Percentiles rank a stretch among this genome's conserved stretches.
Conservation (phyloP, 2,113 vertebrate species). For the Piaya cayana region DNA sequence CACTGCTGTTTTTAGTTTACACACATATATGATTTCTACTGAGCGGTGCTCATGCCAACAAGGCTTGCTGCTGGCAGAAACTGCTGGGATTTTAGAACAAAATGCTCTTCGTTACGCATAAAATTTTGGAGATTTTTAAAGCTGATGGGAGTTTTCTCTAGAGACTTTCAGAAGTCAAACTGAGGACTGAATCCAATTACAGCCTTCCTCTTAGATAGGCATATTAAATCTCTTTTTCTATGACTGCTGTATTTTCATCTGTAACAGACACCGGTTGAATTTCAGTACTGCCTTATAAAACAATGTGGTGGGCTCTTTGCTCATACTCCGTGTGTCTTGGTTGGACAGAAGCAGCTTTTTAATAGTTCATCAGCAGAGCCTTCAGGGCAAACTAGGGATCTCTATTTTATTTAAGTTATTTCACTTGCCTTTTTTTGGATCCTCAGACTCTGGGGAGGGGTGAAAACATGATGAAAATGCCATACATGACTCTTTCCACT, state of each 20-base stretch:
- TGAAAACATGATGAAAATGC: constrained; percentile 49
- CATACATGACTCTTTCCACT: constrained; percentile 56
- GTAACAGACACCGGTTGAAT: constrained; percentile 11
- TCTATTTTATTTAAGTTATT: constrained; percentile 54
- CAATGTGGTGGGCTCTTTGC: constrained; percentile 15
- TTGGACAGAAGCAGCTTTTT: constrained; percentile 33
- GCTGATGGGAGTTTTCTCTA: neutral
- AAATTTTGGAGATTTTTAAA: constrained; percentile 1
- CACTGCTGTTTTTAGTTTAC: neutral
- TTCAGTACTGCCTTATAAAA: constrained; percentile 25
- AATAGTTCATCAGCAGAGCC: constrained; percentile 46
- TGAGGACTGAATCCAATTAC: constrained; percentile 16
- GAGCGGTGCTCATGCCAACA: neutral
- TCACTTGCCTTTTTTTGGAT: constrained; percentile 44
- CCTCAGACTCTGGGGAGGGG: neutral
- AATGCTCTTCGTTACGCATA: neutral
- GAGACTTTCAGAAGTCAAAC: constrained; percentile 4
- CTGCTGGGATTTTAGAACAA: neutral
- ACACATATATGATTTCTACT: neutral
- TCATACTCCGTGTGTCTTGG: neutral
- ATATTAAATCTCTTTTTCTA: constrained; percentile 40
- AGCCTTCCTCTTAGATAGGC: constrained; percentile 21
- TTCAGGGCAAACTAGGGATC: constrained; percentile 10
- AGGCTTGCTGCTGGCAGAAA: neutral
- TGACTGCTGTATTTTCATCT: constrained; percentile 40